phyloP scores from a whole-genome alignment of 1,140 invertebrate species.

The Maconellicoccus hirsutus region DNA sequence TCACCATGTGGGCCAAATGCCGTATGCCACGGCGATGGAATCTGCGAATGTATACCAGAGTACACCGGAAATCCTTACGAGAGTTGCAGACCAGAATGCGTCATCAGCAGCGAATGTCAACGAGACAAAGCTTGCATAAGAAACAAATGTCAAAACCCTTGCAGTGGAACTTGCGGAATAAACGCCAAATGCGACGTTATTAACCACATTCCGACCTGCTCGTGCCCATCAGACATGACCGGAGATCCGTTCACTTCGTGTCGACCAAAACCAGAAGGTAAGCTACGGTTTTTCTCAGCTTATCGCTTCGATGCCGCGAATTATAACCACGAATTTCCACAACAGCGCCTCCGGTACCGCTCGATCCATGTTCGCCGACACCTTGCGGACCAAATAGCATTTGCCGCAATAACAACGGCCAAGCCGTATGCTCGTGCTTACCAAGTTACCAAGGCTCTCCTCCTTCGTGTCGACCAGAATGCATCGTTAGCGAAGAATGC shows the following conservation, averaged over 20 bases:
- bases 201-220: constrained; percentile 58
- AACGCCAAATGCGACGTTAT: constrained; percentile 55
- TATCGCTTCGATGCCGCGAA: background rate
- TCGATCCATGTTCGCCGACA: constrained; percentile 54
- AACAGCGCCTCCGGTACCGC: constrained; percentile 34
- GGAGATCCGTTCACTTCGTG: constrained; percentile 58
- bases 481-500: constrained; percentile 70
- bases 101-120: constrained; percentile 51
- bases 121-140: constrained; percentile 51
- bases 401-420: constrained; percentile 52
- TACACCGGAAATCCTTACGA: constrained; percentile 53
- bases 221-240: constrained; percentile 48
- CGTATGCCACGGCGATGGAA: constrained; percentile 38
- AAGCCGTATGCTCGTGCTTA: constrained; percentile 68
- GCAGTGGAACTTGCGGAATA: constrained; percentile 57
- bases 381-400: constrained; percentile 69
- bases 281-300: background rate
- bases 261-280: constrained; percentile 34
- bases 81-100: constrained; percentile 57
- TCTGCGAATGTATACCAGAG: constrained; percentile 51
- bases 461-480: constrained; percentile 67
- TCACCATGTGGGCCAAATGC: constrained; percentile 60
- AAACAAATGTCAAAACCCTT: constrained; percentile 60
- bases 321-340: constrained; percentile 24
- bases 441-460: constrained; percentile 63